Evolutionary conservation across 2,113 vertebrate species (phyloP).

Genomic region (Drymodes brunneopygia): DNA sequence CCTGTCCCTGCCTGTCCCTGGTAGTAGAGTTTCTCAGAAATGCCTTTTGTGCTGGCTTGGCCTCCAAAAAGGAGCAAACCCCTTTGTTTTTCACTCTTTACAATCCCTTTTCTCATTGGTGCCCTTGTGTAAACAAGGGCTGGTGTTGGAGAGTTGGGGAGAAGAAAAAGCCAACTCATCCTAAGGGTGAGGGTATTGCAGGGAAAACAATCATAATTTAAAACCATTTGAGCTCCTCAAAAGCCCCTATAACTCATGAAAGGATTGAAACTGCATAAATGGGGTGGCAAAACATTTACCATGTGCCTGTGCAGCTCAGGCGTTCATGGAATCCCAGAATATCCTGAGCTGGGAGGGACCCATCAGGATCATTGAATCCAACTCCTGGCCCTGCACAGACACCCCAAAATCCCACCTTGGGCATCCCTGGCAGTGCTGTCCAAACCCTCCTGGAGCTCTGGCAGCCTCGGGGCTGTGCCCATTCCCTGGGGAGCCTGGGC

Average conservation of each 20-base stretch:
- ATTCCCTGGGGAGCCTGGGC: neutral
- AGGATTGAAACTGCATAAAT: neutral
- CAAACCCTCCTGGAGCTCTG: neutral
- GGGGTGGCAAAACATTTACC: neutral
- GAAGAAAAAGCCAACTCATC: neutral
- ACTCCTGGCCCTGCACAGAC: accelerated
- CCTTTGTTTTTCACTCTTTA: neutral
- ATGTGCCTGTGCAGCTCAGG: accelerated
- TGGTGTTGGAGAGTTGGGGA: neutral
- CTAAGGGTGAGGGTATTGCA: neutral
- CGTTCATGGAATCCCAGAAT: neutral
- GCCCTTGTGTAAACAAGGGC: neutral
- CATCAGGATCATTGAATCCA: accelerated
- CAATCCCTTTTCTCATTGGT: neutral
- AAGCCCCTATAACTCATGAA: neutral
- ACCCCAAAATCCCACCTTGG: neutral
- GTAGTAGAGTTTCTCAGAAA: neutral
- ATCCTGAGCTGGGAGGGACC: neutral
- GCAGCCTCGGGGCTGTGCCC: neutral
- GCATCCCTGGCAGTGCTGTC: accelerated
- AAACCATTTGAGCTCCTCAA: neutral
- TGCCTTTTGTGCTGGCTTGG: neutral
- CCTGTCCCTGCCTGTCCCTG: neutral
- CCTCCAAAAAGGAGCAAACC: neutral
- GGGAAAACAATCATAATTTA: neutral